Base-by-base conservation (phyloP, 1,140 invertebrate genomes). In the Chlorops oryzae region DNA sequence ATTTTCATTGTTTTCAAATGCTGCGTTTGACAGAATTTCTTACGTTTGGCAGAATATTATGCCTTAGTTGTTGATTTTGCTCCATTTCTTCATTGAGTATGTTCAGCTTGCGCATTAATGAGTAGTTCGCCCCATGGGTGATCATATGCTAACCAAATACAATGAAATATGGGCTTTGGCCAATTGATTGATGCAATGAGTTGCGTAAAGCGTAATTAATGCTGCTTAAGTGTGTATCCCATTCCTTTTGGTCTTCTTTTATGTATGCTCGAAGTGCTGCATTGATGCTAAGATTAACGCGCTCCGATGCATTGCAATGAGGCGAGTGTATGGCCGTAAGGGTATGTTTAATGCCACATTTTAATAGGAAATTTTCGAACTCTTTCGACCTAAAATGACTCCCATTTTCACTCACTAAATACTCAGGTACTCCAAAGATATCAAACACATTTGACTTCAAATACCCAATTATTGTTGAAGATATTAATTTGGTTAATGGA, bases 141-240 rank as follows among this genome's bases (percentile, higher is more conserved):
- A 54, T 20, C 49, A 54, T 47, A 7, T 55, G 20, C 3, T 52
- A 32, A n/a, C n/a, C n/a, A n/a, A n/a, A n/a, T n/a, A n/a, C n/a
- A n/a, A n/a, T n/a, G n/a, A n/a, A n/a, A n/a, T n/a, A n/a, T n/a
- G n/a, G n/a, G n/a, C n/a, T n/a, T n/a, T n/a, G n/a, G 18, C 39
- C 38, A 20, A 52, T 45, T 32, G 41, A 50, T 43, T 54, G 52
- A 21, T 52, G 20, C 13, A 41, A 35, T 3, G 10, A 43, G 21
- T 35, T 52, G n/a, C 53, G 18, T 2, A 52, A 6, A 0, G 32
- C 6, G n/a, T 34, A 34, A 13, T 41, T 52, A 5, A 52, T 48
- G 18, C 44, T 47, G 10, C 39, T 43, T 2, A 55, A 12, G 10
- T 41, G 32, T 1, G 17, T n/a, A 10, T 55, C 49, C 50, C 53